Conservation (phyloP, 2,113 vertebrate genomes). For the Callionymus lyra region DNA sequence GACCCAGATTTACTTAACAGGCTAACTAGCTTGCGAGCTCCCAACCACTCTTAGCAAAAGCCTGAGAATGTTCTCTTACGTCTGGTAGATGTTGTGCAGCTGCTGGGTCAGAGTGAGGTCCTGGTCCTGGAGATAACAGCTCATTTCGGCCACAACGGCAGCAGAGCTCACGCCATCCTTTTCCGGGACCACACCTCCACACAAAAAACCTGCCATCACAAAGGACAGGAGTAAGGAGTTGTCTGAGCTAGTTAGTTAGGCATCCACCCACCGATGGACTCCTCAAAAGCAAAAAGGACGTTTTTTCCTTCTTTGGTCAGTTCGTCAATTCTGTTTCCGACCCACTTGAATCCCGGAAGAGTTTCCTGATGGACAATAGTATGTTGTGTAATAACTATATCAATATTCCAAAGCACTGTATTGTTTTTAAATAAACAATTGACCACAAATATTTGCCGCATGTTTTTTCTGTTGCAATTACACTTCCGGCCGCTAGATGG, state of each 20-base stretch:
- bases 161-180: conserved; percentile 95
- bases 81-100: conserved; percentile 75
- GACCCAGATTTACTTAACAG: too few species aligned
- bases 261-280: conserved; percentile 81
- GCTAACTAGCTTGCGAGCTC: too few species aligned
- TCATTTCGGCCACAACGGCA: conserved; percentile 85
- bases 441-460: background rate
- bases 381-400: too few species aligned
- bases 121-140: conserved; percentile 70
- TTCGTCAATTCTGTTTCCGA: conserved; percentile 83
- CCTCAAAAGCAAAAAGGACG: conserved; percentile 91
- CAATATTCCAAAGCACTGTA: too few species aligned
- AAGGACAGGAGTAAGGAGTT: too few species aligned
- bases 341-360: conserved; percentile 94
- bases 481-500: background rate
- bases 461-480: background rate
- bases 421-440: too few species aligned
- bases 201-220: conserved; percentile 78
- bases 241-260: background rate
- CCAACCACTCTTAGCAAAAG: too few species aligned
- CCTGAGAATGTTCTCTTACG: too few species aligned
- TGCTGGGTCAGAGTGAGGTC: conserved; percentile 72
- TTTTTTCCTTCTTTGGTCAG: conserved; percentile 73
- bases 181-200: conserved; percentile 79
- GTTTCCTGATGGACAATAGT: conserved; percentile 74